Conservation (phyloP, 2,888 invertebrate species). For the Ophioninae sp. region DNA sequence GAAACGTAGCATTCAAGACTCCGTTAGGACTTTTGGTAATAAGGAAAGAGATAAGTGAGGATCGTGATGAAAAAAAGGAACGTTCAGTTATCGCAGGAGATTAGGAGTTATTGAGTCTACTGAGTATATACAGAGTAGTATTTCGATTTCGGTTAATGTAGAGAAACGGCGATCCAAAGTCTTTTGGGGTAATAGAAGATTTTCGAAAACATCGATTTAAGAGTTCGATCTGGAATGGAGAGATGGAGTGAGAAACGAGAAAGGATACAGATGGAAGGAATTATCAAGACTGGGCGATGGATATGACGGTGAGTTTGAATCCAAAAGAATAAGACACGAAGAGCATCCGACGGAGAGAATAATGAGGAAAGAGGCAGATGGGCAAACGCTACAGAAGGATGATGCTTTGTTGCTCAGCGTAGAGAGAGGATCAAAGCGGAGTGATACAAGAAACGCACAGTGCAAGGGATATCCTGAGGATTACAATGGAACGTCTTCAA, state of each 20-base stretch:
- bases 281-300: neutral
- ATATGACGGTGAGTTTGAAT: neutral
- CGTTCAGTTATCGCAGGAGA: conserved; percentile 59
- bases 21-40: conserved; percentile 27
- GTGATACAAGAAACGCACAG: neutral
- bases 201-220: neutral
- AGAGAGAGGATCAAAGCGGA: neutral
- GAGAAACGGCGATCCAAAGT: conserved; percentile 8
- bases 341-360: neutral
- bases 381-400: neutral
- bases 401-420: neutral
- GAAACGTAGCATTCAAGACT: conserved; percentile 17
- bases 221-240: neutral
- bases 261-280: conserved; percentile 3
- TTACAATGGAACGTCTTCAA: conserved; percentile 15
- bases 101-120: conserved; percentile 37
- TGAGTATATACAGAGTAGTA: neutral
- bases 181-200: conserved; percentile 9
- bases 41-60: neutral
- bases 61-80: neutral
- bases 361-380: neutral
- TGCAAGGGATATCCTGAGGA: neutral
- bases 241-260: neutral
- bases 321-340: neutral
- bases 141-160: conserved; percentile 22